These are phyloP conservation scores for Harpagifer antarcticus DNA, from an alignment of 2,797 vertebrate species.

Conservation along the genomic window DNA sequence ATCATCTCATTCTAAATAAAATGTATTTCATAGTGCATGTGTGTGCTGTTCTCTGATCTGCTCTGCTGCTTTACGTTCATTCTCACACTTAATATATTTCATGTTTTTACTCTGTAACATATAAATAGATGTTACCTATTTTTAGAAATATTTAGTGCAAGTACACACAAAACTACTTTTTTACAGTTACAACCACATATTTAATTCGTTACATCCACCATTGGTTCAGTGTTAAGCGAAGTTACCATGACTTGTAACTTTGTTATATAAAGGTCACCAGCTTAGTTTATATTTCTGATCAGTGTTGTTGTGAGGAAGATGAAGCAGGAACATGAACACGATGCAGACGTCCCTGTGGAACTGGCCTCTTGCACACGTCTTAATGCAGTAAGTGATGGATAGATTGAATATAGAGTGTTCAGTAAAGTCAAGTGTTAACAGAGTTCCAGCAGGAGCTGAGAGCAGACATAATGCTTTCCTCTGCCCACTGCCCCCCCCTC, in stretches of 20 bases:
- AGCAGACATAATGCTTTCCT: slow-evolving; percentile 24
- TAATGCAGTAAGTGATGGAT: not conserved
- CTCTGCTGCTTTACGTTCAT: no score
- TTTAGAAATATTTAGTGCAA: not conserved
- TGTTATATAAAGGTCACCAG: not conserved
- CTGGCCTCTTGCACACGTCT: not conserved
- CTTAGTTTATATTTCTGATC: not conserved
- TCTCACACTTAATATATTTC: no score
- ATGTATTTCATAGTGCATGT: not conserved
- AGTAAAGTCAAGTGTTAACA: slow-evolving; percentile 33
- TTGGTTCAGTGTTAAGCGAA: not conserved
- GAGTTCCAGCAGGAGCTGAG: slow-evolving; percentile 32
- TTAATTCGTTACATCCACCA: not conserved
- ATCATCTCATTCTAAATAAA: not conserved
- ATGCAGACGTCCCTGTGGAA: not conserved
- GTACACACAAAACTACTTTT: not conserved
- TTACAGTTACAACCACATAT: not conserved
- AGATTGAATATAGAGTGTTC: slow-evolving; percentile 15
- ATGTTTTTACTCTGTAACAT: no score
- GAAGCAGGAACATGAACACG: not conserved
- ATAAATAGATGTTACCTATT: not conserved
- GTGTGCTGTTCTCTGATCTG: not conserved
- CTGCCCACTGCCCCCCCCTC: not conserved
- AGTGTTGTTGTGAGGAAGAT: not conserved
- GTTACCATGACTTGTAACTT: not conserved